A percentile compares a stretch with the other conserved stretches of the same genome.
phyloP scores from a whole-genome alignment of 2,113 vertebrate species.

The Otus sunia region DNA sequence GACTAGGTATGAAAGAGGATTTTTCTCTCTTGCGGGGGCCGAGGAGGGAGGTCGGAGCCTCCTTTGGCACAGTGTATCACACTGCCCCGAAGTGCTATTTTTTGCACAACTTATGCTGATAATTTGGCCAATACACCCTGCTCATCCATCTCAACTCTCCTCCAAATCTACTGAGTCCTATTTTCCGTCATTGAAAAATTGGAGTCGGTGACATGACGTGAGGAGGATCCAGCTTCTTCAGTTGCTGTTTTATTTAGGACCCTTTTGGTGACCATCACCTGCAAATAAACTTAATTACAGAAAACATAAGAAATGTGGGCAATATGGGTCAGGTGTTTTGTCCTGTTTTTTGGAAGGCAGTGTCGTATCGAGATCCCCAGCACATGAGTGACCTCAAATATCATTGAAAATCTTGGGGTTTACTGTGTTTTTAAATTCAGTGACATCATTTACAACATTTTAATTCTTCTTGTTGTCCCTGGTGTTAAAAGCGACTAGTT shows the following conservation, averaged over 20 bases:
- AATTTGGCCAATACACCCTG: neutral
- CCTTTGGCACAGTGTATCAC: neutral
- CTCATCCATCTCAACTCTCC: neutral
- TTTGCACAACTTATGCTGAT: neutral
- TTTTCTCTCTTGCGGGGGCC: neutral
- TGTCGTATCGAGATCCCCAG: rapidly evolving
- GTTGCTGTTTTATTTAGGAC: neutral
- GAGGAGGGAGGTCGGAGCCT: neutral
- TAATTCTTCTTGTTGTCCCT: neutral
- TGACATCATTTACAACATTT: neutral
- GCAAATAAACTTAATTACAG: neutral
- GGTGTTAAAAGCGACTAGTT: neutral
- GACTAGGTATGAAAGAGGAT: neutral
- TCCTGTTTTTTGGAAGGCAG: neutral
- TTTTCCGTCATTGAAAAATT: neutral
- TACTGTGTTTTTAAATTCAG: neutral
- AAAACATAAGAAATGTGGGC: neutral
- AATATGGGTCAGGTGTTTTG: rapidly evolving
- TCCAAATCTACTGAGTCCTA: neutral
- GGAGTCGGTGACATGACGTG: neutral
- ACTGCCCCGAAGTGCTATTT: neutral
- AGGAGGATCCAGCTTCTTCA: neutral
- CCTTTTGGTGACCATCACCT: neutral
- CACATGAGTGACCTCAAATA: neutral
- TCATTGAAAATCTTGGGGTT: neutral